Conservation (phyloP, 2,113 vertebrate species). For the Baryphthengus martii region DNA sequence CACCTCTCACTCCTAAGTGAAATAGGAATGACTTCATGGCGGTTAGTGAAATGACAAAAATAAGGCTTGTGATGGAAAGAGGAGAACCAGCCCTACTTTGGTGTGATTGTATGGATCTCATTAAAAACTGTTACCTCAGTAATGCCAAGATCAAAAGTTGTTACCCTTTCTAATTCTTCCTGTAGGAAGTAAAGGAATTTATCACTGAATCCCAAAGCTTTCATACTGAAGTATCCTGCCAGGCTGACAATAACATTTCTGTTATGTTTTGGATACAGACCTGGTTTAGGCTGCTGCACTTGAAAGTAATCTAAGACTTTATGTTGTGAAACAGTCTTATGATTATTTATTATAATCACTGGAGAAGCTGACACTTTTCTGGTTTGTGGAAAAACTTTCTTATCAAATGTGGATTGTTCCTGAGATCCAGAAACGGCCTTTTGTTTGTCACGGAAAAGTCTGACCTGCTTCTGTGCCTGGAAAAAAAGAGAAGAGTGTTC, state of each 20-base stretch:
- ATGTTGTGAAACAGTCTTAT: not conserved
- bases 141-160: not conserved
- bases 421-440: not conserved
- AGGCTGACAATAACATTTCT: not conserved
- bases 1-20: not conserved
- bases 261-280: not conserved
- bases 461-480: not conserved
- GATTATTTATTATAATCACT: not conserved
- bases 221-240: not conserved
- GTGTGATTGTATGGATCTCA: not conserved
- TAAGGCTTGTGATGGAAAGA: not conserved
- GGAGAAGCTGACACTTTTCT: not conserved
- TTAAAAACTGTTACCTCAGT: not conserved
- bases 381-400: not conserved
- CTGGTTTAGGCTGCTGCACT: not conserved
- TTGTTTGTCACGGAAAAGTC: not conserved
- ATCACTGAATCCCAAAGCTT: not conserved
- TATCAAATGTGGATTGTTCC: not conserved
- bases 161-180: not conserved
- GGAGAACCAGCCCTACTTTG: not conserved
- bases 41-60: not conserved
- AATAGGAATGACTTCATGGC: not conserved
- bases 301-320: not conserved
- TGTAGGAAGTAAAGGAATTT: not conserved
- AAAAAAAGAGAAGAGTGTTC: not conserved